phyloP scores from a whole-genome alignment of 2,888 invertebrate genomes.

The Mimachlamys varia region DNA sequence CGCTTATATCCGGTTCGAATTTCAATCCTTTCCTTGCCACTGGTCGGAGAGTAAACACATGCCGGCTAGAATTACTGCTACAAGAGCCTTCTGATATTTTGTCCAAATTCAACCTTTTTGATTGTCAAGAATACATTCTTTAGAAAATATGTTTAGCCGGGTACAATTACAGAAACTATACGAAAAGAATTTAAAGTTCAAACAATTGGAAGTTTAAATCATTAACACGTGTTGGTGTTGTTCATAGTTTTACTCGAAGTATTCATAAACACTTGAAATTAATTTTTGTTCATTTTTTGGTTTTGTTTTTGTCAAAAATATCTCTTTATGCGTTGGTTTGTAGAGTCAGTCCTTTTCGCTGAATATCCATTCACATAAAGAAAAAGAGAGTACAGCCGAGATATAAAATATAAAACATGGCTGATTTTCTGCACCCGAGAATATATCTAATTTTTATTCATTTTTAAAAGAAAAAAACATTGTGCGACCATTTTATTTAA shows the following conservation, averaged over 20 bases:
- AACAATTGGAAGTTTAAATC: not conserved
- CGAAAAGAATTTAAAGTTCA: not conserved
- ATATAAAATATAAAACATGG: not conserved
- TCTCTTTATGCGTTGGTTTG: too few relatives aligned
- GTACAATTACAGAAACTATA: not conserved
- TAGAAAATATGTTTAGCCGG: not conserved
- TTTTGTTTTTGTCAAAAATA: too few relatives aligned
- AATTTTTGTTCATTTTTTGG: too few relatives aligned
- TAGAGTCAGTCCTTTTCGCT: too few relatives aligned
- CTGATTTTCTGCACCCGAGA: not conserved
- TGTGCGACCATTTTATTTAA: too few relatives aligned
- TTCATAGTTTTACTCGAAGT: not conserved
- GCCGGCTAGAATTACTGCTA: not conserved
- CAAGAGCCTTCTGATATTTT: conserved; percentile 6
- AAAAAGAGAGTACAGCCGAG: not conserved
- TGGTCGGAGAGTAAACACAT: conserved; percentile 28
- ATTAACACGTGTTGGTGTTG: not conserved
- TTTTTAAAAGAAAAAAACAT: too few relatives aligned
- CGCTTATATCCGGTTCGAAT: conserved; percentile 45
- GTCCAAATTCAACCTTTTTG: conserved; percentile 26
- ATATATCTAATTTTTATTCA: not conserved
- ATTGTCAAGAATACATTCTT: conserved; percentile 31
- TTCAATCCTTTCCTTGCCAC: conserved; percentile 44
- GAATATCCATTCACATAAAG: too few relatives aligned
- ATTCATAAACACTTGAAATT: not conserved